Percentiles rank a stretch among this genome's conserved stretches.
Conservation (phyloP, 2,888 invertebrate genomes). For the Lypha dubia region DNA sequence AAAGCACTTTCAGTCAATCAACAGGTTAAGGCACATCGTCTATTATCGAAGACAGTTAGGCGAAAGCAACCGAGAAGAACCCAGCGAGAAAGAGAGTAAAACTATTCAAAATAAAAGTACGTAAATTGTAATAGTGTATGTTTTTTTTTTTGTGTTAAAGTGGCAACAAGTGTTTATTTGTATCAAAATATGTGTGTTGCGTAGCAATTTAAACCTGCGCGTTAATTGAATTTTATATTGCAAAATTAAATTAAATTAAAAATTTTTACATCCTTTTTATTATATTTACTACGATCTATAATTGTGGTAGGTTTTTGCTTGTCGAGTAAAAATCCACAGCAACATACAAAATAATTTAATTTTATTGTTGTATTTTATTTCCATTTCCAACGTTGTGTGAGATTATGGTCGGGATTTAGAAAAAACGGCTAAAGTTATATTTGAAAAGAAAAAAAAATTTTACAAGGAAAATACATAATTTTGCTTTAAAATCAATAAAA, state of each 20-base stretch:
- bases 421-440: neutral
- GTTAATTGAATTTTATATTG: conserved; percentile 68
- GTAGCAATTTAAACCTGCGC: conserved; percentile 71
- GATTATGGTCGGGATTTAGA: neutral
- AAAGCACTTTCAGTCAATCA: conserved; percentile 81
- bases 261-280: conserved; percentile 32
- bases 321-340: conserved; percentile 3
- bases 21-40: conserved; percentile 78
- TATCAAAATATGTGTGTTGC: conserved; percentile 39
- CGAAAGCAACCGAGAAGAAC: neutral
- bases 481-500: conserved; percentile 7
- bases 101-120: conserved; percentile 41
- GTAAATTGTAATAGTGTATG: conserved; percentile 48
- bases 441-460: neutral
- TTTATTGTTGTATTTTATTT: conserved; percentile 53
- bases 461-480: neutral
- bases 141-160: conserved; percentile 21
- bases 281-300: conserved; percentile 16
- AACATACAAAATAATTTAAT: conserved; percentile 55
- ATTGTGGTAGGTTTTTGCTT: conserved; percentile 26
- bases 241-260: conserved; percentile 66
- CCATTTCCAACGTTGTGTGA: conserved; percentile 1
- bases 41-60: neutral
- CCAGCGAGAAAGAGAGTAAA: conserved; percentile 32
- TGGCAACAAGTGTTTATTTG: conserved; percentile 64